Percentiles rank a stretch among this genome's conserved stretches.
phyloP scores from a whole-genome alignment of 37 sponge, comb jelly and placozoan species.

The Mnemiopsis leidyi region DNA sequence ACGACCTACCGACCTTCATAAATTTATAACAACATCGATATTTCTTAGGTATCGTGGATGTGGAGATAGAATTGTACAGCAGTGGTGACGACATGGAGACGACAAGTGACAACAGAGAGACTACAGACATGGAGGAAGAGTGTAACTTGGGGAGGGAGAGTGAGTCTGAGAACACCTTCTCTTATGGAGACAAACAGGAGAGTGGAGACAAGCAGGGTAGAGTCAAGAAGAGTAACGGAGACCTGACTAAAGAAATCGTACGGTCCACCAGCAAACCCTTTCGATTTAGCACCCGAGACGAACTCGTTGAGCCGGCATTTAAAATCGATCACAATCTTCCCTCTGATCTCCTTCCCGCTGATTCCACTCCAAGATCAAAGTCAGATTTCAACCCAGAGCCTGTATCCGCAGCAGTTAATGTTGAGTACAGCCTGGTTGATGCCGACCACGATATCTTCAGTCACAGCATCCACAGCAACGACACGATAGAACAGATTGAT shows the following conservation, averaged over 20 bases:
- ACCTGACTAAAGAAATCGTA: background rate
- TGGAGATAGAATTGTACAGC: constrained; percentile 17
- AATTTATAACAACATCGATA: too few species aligned
- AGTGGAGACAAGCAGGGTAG: background rate
- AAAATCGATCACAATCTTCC: background rate
- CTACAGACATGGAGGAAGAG: background rate
- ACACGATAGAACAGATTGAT: background rate
- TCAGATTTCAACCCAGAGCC: background rate
- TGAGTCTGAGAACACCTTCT: background rate
- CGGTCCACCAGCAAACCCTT: background rate
- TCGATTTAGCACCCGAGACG: background rate
- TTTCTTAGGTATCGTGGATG: constrained; percentile 2
- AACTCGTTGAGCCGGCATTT: background rate
- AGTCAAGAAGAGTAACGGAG: background rate
- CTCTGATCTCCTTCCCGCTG: background rate
- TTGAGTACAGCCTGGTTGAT: constrained; percentile 20
- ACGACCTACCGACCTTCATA: too few species aligned
- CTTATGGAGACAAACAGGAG: background rate
- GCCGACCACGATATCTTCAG: constrained; percentile 2
- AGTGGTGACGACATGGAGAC: background rate
- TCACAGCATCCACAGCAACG: background rate
- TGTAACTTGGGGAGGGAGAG: background rate
- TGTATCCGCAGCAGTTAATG: background rate
- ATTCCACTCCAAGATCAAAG: background rate
- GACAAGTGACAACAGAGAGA: background rate